A percentile compares a stretch with the other conserved stretches of the same genome.
phyloP scores from a whole-genome alignment of 2,113 vertebrate genomes.

The Kryptolebias marmoratus region DNA sequence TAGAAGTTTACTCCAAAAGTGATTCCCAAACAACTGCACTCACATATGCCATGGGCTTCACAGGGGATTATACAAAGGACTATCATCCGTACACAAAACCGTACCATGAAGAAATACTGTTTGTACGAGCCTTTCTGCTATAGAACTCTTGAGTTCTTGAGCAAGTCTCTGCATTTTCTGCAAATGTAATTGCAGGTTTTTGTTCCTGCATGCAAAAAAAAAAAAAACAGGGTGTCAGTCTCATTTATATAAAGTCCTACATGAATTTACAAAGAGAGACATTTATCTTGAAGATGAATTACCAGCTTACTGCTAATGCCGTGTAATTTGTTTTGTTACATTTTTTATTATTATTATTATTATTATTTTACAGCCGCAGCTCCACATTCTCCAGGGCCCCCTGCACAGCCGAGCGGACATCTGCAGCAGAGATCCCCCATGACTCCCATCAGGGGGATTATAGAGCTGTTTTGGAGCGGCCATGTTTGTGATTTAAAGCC shows the following conservation, averaged over 20 bases:
- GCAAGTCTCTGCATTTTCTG: too few species aligned
- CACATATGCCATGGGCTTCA: too few species aligned
- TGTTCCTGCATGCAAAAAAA: not conserved
- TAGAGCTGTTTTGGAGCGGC: slow-evolving; percentile 41
- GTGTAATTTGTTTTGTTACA: slow-evolving; percentile 11
- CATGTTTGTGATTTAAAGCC: slow-evolving; percentile 68
- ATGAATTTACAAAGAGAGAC: not conserved
- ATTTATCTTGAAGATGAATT: not conserved
- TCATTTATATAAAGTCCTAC: not conserved
- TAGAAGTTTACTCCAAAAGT: too few species aligned
- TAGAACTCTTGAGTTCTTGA: too few species aligned
- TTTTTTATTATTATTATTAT: slow-evolving; percentile 20
- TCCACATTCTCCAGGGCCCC: slow-evolving; percentile 13
- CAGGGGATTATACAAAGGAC: too few species aligned
- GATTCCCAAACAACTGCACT: too few species aligned
- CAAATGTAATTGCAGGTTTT: too few species aligned
- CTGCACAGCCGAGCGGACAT: slow-evolving; percentile 43
- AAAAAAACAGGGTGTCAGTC: not conserved
- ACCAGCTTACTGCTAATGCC: not conserved
- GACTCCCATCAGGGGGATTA: slow-evolving; percentile 57
- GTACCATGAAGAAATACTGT: too few species aligned
- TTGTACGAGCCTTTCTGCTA: too few species aligned
- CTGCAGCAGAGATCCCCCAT: slow-evolving; percentile 48
- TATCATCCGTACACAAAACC: too few species aligned
- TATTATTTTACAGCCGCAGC: not conserved